Percentiles rank a stretch among this genome's conserved stretches.
Evolutionary conservation across 2,888 invertebrate genomes (phyloP).

Genomic region (Drosophila affinis): DNA sequence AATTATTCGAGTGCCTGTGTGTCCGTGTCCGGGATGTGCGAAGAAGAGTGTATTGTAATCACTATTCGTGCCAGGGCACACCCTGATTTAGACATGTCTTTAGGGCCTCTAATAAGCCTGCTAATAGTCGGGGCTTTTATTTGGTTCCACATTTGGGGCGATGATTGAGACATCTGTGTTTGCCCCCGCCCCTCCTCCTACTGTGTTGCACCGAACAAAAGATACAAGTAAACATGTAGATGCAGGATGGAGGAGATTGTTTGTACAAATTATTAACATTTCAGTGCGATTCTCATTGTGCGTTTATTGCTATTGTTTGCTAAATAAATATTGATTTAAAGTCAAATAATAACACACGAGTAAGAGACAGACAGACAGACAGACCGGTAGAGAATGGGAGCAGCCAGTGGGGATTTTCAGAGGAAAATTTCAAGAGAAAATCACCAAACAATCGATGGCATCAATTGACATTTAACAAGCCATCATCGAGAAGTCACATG

Average conservation of each 20-base stretch:
- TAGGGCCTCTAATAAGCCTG: constrained; percentile 17
- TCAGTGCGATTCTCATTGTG: constrained; percentile 63
- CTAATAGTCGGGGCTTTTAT: neutral
- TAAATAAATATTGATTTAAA: constrained; percentile 57
- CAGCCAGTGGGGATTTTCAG: neutral
- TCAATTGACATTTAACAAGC: constrained; percentile 38
- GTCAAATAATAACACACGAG: constrained; percentile 26
- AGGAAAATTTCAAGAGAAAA: constrained; percentile 1
- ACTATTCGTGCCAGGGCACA: constrained; percentile 42
- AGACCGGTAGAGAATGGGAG: constrained; percentile 1
- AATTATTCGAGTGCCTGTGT: constrained; percentile 41
- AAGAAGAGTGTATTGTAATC: constrained; percentile 74
- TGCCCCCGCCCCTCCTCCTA: too few species aligned
- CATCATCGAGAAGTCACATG: constrained; percentile 32
- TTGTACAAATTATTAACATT: constrained; percentile 70
- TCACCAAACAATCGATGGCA: constrained; percentile 26
- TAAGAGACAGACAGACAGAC: constrained; percentile 24
- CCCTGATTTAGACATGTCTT: constrained; percentile 35
- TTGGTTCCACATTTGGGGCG: neutral
- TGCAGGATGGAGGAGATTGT: constrained; percentile 27
- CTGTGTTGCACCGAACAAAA: neutral
- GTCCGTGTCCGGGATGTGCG: constrained; percentile 41
- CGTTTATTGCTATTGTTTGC: constrained; percentile 54
- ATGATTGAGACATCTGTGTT: neutral
- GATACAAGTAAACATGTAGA: neutral